Evolutionary conservation across 2,888 invertebrate genomes (phyloP), one percentile per base, ranked within the genome.

Genomic region (Galeopsomyia nigrocyanea): DNA sequence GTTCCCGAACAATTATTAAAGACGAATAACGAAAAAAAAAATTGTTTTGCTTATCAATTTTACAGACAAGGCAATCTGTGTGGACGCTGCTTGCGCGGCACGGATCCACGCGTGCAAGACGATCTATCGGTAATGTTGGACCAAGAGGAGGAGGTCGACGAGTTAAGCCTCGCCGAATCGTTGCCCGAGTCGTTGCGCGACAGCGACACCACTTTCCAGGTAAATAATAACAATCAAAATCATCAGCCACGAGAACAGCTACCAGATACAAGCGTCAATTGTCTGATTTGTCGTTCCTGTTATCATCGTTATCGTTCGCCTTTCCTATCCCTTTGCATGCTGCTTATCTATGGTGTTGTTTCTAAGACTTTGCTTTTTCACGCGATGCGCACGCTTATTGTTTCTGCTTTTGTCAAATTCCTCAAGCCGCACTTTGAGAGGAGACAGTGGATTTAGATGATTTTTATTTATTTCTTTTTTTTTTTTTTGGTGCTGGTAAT

Each of bases 1-100:
- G 5, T 26, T 26, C 5, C 26, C 26, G 5, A 26, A 26, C 5
- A 5, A 26, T 2, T 26, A 26, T 60, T 22, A 51, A 65, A 49
- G 6, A 62, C 47, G 5, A 58, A 70, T 53, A 16, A 67, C n/a
- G 56, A n/a, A n/a, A n/a, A n/a, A n/a, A n/a, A n/a, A n/a, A n/a
- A n/a, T n/a, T n/a, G n/a, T n/a, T n/a, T n/a, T 57, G 13, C 21
- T n/a, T 53, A 51, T 49, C 60, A 16, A 68, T 50, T 67, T 75
- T 22, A 46, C 87, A 94, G 94, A 82, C 93, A 94, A 89, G 95
- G 94, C 14, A 93, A 94, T 82, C 89, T 95, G 81, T 95, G 95
- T 86, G 91, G 92, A 80, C 90, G 94, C 80, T 95, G 95, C 84
- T 88, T 95, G 66, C 89, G 94, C 74, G 91, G 90, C 60, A 90